Percentiles rank a stretch among this genome's conserved stretches.
These are phyloP conservation scores for Spisula subtruncata DNA, from an alignment of 2,888 invertebrate genomes.

Conservation along the genomic window DNA sequence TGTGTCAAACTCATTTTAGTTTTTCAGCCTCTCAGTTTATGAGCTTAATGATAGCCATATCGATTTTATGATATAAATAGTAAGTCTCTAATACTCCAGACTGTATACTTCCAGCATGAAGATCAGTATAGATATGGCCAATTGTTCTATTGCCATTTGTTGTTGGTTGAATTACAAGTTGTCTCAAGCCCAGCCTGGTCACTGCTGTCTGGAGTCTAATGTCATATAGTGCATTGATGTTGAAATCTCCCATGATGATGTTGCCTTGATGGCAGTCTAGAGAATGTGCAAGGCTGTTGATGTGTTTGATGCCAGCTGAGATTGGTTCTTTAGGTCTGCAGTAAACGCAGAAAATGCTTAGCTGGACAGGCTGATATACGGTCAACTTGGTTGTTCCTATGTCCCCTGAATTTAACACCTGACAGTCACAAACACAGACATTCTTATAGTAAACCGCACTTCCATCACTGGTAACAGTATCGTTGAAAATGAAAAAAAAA, in stretches of 20 bases:
- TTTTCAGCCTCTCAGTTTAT: too few relatives aligned
- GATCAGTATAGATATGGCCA: constrained; percentile 17
- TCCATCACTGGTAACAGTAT: too few relatives aligned
- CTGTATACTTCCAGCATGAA: constrained; percentile 20
- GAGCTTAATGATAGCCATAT: constrained; percentile 32
- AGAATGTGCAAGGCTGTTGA: neutral
- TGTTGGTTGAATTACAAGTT: constrained; percentile 12
- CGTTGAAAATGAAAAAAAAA: too few relatives aligned
- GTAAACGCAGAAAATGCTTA: constrained; percentile 14
- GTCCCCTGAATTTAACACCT: neutral
- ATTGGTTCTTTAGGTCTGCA: constrained; percentile 1
- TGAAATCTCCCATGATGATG: constrained; percentile 42
- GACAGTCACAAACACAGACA: neutral
- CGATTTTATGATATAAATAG: constrained; percentile 38
- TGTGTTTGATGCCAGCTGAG: neutral
- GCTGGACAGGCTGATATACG: neutral
- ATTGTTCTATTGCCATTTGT: constrained; percentile 2
- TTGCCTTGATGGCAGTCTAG: neutral
- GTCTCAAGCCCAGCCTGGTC: neutral
- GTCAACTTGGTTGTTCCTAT: constrained; percentile 29
- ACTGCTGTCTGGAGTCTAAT: neutral
- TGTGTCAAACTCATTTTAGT: too few relatives aligned
- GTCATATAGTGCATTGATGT: neutral
- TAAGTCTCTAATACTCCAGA: constrained; percentile 43
- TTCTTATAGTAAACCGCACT: neutral